Percentiles rank a stretch among this genome's conserved stretches.
phyloP scores from a whole-genome alignment of 2,797 vertebrate species.

The Anguilla obscura region DNA sequence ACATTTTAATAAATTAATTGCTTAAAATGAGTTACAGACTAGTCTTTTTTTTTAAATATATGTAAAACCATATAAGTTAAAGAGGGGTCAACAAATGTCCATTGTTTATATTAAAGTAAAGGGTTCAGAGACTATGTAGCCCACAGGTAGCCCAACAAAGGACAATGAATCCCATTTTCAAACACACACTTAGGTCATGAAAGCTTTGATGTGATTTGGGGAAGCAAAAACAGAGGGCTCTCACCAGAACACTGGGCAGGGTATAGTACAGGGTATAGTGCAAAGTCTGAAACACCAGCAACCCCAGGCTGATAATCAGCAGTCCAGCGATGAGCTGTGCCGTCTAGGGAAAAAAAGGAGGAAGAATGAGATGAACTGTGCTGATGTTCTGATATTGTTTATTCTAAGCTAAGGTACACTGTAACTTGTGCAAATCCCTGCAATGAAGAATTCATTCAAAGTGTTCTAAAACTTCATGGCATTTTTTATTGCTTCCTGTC shows the following conservation, averaged over 20 bases:
- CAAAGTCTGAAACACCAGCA: fast-evolving
- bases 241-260: constrained; percentile 63
- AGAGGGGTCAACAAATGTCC: not conserved
- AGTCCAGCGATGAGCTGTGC: constrained; percentile 65
- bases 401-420: not conserved
- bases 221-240: not conserved
- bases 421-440: not conserved
- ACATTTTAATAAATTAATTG: not conserved
- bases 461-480: not conserved
- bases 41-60: too few species aligned
- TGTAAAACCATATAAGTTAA: not conserved
- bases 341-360: constrained; percentile 52
- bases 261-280: not conserved
- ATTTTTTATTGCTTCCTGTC: too few species aligned
- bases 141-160: not conserved
- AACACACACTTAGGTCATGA: not conserved
- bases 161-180: not conserved
- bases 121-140: not conserved
- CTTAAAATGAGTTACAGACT: not conserved
- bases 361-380: not conserved
- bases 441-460: too few species aligned
- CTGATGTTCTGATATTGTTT: not conserved
- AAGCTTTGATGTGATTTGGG: not conserved
- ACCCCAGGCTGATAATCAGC: constrained; percentile 57
- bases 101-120: not conserved